Percentiles rank a stretch among this genome's conserved stretches.
phyloP scores from a whole-genome alignment of 2,113 vertebrate genomes.

The Turnix velox region DNA sequence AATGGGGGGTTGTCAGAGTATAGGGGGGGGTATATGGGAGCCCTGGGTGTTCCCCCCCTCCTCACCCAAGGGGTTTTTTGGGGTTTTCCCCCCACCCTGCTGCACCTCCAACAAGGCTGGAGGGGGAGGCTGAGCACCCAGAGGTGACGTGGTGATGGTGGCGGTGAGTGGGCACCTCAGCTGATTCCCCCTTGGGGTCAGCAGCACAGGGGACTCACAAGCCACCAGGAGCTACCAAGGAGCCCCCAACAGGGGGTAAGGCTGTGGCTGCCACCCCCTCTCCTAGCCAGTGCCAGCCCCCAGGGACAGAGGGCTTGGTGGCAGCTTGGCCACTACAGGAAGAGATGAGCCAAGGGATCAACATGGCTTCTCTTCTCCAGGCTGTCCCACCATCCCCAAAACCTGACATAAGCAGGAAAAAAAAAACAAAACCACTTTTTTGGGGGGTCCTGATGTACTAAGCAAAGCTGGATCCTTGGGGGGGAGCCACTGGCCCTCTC shows the following conservation, averaged over 20 bases:
- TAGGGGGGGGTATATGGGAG: not conserved
- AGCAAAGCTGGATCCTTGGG: not conserved
- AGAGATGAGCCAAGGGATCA: not conserved
- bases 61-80: not conserved
- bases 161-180: not conserved
- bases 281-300: not conserved
- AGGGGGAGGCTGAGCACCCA: not conserved
- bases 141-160: not conserved
- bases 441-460: fast-evolving
- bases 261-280: not conserved
- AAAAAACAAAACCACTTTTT: not conserved
- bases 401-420: not conserved
- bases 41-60: not conserved
- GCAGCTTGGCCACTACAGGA: not conserved
- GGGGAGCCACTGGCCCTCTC: fast-evolving
- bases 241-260: not conserved
- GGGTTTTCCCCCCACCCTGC: not conserved
- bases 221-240: not conserved
- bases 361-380: not conserved
- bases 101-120: not conserved
- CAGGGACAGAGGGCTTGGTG: fast-evolving
- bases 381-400: not conserved
- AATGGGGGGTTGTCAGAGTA: not conserved
- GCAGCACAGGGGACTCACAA: not conserved
- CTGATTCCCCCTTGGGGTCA: fast-evolving